phyloP scores from a whole-genome alignment of 2,797 vertebrate genomes.

The Gallinago nigripennis region DNA sequence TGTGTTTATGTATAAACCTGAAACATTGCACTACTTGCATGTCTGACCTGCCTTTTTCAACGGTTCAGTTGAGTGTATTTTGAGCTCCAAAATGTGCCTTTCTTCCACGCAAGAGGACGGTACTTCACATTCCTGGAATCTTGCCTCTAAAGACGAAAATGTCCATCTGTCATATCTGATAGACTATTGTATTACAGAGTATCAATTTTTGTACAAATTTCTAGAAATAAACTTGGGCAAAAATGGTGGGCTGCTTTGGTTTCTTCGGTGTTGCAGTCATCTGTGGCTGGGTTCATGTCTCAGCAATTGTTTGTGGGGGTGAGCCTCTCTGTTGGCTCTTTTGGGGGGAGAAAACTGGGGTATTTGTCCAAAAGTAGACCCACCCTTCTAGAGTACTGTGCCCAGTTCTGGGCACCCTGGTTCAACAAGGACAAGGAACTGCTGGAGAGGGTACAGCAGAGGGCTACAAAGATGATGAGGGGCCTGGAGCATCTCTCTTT shows the following conservation, averaged over 20 bases:
- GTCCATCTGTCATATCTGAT: slow-evolving; percentile 52
- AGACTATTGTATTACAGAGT: slow-evolving; percentile 51
- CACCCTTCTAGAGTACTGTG: no score
- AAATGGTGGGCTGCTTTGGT: neutral
- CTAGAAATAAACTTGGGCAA: slow-evolving; percentile 65
- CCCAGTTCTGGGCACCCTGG: no score
- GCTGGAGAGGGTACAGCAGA: no score
- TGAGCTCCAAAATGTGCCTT: slow-evolving; percentile 67
- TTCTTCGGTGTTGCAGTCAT: neutral
- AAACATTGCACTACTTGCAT: slow-evolving; percentile 60
- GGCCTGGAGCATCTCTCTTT: no score
- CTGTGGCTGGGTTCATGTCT: neutral
- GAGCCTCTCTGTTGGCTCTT: neutral
- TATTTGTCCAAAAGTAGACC: neutral
- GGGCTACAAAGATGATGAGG: no score
- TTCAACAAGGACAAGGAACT: no score
- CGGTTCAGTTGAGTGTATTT: neutral
- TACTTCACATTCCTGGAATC: slow-evolving; percentile 49
- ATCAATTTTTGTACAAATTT: slow-evolving; percentile 74
- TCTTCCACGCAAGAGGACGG: slow-evolving; percentile 26
- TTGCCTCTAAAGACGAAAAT: slow-evolving; percentile 36
- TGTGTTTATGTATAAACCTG: neutral
- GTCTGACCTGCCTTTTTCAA: slow-evolving; percentile 66
- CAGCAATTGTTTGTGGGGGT: neutral
- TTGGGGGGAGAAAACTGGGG: neutral